Conservation (phyloP, 2,113 vertebrate genomes). For the Hippocampus comes region DNA sequence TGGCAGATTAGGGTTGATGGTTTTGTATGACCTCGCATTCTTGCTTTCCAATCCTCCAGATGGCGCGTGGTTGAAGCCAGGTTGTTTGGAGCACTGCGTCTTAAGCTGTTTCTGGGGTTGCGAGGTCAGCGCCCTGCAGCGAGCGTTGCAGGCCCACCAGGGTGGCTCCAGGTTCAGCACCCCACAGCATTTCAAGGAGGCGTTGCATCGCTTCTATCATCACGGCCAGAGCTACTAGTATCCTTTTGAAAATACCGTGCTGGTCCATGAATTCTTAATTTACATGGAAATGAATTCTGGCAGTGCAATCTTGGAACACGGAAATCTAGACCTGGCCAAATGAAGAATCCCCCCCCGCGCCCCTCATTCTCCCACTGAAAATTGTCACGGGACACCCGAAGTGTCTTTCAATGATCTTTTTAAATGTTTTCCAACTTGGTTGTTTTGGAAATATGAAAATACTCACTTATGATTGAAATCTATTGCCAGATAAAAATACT, state of each 20-base stretch:
- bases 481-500: too few relatives aligned
- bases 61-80: conserved; percentile 75
- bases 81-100: conserved; percentile 84
- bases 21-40: not conserved
- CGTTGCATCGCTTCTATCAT: conserved; percentile 74
- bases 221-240: conserved; percentile 83
- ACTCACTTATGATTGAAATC: too few relatives aligned
- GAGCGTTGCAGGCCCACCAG: conserved; percentile 78
- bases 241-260: conserved; percentile 69
- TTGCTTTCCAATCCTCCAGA: conserved; percentile 56
- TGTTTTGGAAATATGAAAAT: too few relatives aligned
- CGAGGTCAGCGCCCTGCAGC: conserved; percentile 79
- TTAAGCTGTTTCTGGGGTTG: conserved; percentile 94
- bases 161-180: conserved; percentile 72
- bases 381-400: too few relatives aligned
- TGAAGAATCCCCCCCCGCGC: too few relatives aligned
- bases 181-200: conserved; percentile 78
- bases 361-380: too few relatives aligned
- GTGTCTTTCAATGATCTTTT: too few relatives aligned
- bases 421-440: too few relatives aligned
- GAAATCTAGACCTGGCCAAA: too few relatives aligned
- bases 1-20: not conserved
- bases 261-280: too few relatives aligned
- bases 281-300: too few relatives aligned
- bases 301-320: too few relatives aligned